phyloP scores from a whole-genome alignment of 2,888 invertebrate species.

The Electrophaes corylata region DNA sequence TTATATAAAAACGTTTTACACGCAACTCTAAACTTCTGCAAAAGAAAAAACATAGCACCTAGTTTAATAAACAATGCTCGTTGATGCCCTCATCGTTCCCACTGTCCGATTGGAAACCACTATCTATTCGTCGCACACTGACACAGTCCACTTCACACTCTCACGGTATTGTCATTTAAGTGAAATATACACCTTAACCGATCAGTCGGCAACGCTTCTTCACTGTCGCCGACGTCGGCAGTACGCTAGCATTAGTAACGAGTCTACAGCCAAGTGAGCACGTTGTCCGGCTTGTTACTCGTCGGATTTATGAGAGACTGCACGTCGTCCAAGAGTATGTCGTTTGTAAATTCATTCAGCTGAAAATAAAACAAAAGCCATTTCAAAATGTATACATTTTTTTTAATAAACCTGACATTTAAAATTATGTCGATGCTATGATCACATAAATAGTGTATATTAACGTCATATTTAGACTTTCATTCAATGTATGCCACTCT shows the following conservation, averaged over 20 bases:
- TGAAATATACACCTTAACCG: constrained; percentile 75
- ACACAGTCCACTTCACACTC: constrained; percentile 55
- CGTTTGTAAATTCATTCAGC: constrained; percentile 93
- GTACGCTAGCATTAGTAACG: constrained; percentile 45
- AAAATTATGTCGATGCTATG: no score
- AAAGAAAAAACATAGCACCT: constrained; percentile 22
- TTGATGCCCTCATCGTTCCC: constrained; percentile 34
- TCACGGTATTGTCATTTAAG: constrained; percentile 71
- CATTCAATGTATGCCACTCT: no score
- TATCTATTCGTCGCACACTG: constrained; percentile 43
- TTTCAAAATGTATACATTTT: no score
- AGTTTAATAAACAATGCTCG: constrained; percentile 26
- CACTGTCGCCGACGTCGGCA: constrained; percentile 2
- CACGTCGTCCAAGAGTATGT: constrained; percentile 94
- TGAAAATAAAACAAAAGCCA: constrained; percentile 66
- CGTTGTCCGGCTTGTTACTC: constrained; percentile 93
- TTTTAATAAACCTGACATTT: no score
- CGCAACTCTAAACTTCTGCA: neutral
- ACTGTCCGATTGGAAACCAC: constrained; percentile 43
- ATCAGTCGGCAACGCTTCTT: constrained; percentile 52
- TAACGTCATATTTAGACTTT: no score
- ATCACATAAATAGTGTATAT: no score
- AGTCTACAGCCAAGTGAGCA: constrained; percentile 92
- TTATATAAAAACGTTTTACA: constrained; percentile 6
- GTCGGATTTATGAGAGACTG: constrained; percentile 95